Evolutionary conservation across 2,797 vertebrate genomes (phyloP).

Genomic region (Nannoperca obscura): DNA sequence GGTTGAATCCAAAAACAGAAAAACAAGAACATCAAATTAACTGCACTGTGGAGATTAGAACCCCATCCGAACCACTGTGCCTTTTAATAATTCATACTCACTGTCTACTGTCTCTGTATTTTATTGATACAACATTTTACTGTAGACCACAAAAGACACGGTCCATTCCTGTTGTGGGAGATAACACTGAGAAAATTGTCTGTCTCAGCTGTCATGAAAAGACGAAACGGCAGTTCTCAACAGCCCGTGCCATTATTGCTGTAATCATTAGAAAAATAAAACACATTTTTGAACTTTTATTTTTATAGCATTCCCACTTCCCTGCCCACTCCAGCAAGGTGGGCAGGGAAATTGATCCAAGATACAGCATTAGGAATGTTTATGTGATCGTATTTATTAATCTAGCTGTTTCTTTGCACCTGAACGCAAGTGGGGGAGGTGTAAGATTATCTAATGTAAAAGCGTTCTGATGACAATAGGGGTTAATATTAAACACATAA

Average conservation of each 20-base stretch:
- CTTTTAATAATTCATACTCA: constrained; percentile 80
- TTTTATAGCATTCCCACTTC: neutral
- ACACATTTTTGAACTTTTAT: neutral
- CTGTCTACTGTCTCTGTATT: constrained; percentile 67
- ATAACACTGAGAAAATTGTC: constrained; percentile 59
- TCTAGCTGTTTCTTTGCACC: neutral
- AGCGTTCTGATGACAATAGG: constrained; percentile 11
- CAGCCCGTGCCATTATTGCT: constrained; percentile 41
- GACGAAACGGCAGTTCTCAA: constrained; percentile 52
- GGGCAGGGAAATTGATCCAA: neutral
- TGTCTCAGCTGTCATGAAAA: constrained; percentile 56
- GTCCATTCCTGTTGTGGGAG: constrained; percentile 57
- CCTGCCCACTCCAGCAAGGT: neutral
- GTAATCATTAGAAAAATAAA: constrained; percentile 59
- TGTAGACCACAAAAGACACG: constrained; percentile 58
- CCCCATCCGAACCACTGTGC: constrained; percentile 50
- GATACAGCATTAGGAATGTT: neutral
- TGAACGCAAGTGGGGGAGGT: neutral
- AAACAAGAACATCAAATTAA: constrained; percentile 79
- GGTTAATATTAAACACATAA: constrained; percentile 52
- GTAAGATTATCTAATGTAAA: neutral
- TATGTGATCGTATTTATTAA: neutral
- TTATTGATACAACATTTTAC: constrained; percentile 80
- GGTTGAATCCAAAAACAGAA: constrained; percentile 71
- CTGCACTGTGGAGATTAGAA: constrained; percentile 74